These are phyloP conservation scores for Callithrix jacchus DNA, from an alignment of 2,113 vertebrate species.

Conservation along the genomic window DNA sequence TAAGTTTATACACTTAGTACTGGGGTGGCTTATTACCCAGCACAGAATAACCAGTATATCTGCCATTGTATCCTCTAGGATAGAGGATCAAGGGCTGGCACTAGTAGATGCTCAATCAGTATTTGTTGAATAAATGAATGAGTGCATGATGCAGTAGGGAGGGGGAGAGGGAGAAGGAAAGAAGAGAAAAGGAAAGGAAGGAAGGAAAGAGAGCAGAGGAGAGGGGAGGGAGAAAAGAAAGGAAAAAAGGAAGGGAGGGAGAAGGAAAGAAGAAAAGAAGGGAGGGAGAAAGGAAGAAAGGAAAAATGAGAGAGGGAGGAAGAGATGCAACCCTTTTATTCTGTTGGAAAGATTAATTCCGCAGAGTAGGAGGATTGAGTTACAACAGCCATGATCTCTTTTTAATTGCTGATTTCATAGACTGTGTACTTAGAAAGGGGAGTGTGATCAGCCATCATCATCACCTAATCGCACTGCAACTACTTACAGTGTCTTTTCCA, in stretches of 20 bases:
- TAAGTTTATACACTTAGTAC: neutral
- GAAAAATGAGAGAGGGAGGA: too few species aligned
- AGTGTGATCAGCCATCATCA: neutral
- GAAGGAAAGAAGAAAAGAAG: too few species aligned
- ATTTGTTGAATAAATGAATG: neutral
- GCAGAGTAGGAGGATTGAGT: neutral
- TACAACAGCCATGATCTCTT: neutral
- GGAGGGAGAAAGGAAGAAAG: too few species aligned
- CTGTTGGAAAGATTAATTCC: neutral
- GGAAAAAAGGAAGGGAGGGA: too few species aligned
- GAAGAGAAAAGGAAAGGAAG: too few species aligned
- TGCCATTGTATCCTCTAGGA: neutral
- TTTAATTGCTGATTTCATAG: neutral
- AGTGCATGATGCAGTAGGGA: neutral
- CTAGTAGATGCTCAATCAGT: neutral
- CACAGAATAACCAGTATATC: neutral
- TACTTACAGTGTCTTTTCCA: neutral
- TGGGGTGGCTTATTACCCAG: neutral
- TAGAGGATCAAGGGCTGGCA: neutral
- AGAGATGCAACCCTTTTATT: neutral
- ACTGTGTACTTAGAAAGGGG: neutral
- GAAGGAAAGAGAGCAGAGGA: too few species aligned
- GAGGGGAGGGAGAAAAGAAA: too few species aligned
- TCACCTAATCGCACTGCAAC: neutral
- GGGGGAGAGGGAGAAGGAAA: neutral